phyloP scores from a whole-genome alignment of 2,113 vertebrate genomes.

The Sylvietta virens region DNA sequence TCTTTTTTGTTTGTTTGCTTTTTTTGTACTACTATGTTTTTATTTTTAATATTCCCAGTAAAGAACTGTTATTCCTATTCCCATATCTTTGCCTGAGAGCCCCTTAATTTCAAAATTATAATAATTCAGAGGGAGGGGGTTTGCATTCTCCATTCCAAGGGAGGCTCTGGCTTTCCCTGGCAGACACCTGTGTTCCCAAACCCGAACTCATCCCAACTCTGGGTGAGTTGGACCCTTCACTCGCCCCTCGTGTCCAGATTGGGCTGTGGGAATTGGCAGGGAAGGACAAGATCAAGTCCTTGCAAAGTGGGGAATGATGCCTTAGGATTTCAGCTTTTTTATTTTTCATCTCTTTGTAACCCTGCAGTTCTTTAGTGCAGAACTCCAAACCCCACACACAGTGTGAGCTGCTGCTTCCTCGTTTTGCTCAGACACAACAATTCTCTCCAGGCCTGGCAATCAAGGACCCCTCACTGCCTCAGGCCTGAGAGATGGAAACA shows the following conservation, averaged over 20 bases:
- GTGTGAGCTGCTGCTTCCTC: too few species aligned
- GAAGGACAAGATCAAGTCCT: not conserved
- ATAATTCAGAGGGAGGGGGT: not conserved
- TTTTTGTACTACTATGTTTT: not conserved
- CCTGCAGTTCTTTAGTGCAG: not conserved
- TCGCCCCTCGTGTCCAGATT: not conserved
- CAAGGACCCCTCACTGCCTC: too few species aligned
- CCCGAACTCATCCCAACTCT: not conserved
- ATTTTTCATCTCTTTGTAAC: fast-evolving
- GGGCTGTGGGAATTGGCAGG: not conserved
- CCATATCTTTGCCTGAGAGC: not conserved
- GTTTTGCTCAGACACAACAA: too few species aligned
- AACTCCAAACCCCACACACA: not conserved
- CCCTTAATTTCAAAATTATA: not conserved
- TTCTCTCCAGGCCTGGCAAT: too few species aligned
- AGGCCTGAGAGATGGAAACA: too few species aligned
- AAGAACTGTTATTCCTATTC: not conserved
- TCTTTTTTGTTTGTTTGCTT: not conserved
- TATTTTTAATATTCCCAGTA: not conserved
- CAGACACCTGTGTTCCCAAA: not conserved
- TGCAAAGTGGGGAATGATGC: not conserved
- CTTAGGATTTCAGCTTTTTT: fast-evolving
- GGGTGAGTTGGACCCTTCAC: not conserved
- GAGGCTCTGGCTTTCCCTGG: not conserved
- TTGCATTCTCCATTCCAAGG: not conserved